Evolutionary conservation across 2,113 vertebrate species (phyloP).

Genomic region (Engystomops pustulosus): DNA sequence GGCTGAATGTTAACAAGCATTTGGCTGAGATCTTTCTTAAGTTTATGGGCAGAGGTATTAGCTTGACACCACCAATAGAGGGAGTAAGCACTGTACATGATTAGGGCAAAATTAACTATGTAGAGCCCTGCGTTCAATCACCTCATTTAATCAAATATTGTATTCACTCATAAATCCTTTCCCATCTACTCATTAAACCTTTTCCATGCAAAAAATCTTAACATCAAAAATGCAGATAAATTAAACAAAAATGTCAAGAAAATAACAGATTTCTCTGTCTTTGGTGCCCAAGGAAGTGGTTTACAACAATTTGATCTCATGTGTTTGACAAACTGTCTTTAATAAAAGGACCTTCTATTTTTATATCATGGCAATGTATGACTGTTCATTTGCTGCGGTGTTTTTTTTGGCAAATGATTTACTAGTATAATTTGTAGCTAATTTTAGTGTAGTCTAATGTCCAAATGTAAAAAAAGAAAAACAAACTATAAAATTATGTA

Average conservation of each 20-base stretch:
- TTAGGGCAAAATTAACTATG: no score
- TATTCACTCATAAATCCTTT: not conserved
- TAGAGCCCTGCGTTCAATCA: no score
- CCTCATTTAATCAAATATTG: not conserved
- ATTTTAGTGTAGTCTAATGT: not conserved
- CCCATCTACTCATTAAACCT: not conserved
- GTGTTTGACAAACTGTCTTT: conserved; percentile 14
- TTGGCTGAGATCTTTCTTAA: no score
- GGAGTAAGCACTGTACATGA: no score
- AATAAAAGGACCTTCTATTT: not conserved
- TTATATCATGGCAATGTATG: not conserved
- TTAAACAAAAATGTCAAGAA: not conserved
- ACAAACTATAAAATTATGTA: not conserved
- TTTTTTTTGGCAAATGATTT: conserved; percentile 20
- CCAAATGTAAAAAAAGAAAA: not conserved
- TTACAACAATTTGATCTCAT: not conserved
- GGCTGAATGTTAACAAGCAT: no score
- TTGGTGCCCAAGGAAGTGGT: conserved; percentile 6
- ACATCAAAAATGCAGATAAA: not conserved
- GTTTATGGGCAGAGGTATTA: no score
- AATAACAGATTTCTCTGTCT: not conserved
- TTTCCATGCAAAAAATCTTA: not conserved
- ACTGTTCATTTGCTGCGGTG: not conserved
- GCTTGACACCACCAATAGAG: no score
- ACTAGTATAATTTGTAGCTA: conserved; percentile 8